Evolutionary conservation across 1,140 invertebrate genomes (phyloP).

Genomic region (Nasonia longicornis): DNA sequence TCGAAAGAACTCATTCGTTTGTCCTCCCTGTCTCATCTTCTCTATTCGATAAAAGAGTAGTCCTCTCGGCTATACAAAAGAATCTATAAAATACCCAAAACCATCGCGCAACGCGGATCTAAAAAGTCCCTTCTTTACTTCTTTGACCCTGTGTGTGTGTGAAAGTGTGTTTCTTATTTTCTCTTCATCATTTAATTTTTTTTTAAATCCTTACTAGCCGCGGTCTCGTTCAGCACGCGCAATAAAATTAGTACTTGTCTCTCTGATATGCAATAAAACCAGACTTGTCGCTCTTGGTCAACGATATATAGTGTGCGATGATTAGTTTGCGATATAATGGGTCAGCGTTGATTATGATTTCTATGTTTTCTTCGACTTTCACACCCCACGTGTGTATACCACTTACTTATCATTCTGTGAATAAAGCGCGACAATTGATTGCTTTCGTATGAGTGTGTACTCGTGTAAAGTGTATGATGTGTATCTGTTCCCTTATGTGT

Average conservation of each 20-base stretch:
- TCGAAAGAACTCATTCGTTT: slow-evolving; percentile 14
- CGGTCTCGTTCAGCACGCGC: neutral
- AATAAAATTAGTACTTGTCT: slow-evolving; percentile 45
- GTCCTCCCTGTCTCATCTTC: neutral
- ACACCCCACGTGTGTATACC: slow-evolving; percentile 35
- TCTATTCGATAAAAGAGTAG: slow-evolving; percentile 27
- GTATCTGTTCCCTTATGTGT: neutral
- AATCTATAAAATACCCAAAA: slow-evolving; percentile 68
- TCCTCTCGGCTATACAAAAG: slow-evolving; percentile 35
- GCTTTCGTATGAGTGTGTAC: slow-evolving; percentile 45
- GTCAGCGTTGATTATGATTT: slow-evolving; percentile 25
- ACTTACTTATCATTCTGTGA: slow-evolving; percentile 25
- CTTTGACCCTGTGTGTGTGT: slow-evolving; percentile 53
- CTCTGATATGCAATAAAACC: slow-evolving; percentile 67
- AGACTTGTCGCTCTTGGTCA: slow-evolving; percentile 65
- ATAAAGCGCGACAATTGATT: slow-evolving; percentile 36
- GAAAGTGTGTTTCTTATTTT: slow-evolving; percentile 55
- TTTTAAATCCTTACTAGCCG: slow-evolving; percentile 15
- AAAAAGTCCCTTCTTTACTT: slow-evolving; percentile 51
- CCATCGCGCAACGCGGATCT: slow-evolving; percentile 52
- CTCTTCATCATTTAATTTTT: slow-evolving; percentile 42
- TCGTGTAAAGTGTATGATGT: neutral
- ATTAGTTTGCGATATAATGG: slow-evolving; percentile 46
- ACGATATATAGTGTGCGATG: slow-evolving; percentile 46
- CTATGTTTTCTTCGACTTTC: slow-evolving; percentile 20